phyloP scores from a whole-genome alignment of 1,140 invertebrate genomes.

The Piezodorus guildinii region DNA sequence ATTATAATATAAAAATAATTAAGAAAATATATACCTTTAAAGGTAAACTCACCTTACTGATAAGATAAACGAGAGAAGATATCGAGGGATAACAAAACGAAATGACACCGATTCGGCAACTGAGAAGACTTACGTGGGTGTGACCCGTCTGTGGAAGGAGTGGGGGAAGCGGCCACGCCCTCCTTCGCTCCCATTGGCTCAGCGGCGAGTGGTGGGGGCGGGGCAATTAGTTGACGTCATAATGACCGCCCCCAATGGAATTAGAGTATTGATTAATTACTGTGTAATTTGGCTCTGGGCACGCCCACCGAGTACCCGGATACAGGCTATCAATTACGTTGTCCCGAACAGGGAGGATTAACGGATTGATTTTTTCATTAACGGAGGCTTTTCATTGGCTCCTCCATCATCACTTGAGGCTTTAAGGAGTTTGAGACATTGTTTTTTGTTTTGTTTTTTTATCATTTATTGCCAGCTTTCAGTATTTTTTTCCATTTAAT shows the following conservation, averaged over 20 bases:
- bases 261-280: constrained; percentile 9
- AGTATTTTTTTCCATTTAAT: too few species aligned
- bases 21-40: too few species aligned
- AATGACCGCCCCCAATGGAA: constrained; percentile 29
- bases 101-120: too few species aligned
- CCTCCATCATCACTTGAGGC: too few species aligned
- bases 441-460: too few species aligned
- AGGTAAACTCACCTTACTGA: neutral
- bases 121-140: neutral
- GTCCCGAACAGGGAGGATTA: too few species aligned
- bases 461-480: too few species aligned
- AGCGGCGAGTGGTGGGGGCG: neutral
- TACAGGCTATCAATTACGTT: neutral
- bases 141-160: neutral
- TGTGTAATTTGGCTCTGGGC: neutral
- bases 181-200: neutral
- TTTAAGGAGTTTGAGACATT: too few species aligned
- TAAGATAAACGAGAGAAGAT: neutral
- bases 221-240: neutral
- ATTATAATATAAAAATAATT: too few species aligned
- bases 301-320: neutral
- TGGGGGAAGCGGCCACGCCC: neutral
- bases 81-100: neutral
- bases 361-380: too few species aligned
- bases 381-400: too few species aligned